Percentiles rank a stretch among this genome's conserved stretches.
phyloP scores from a whole-genome alignment of 2,888 invertebrate genomes.

The Eustalomyia histrio region DNA sequence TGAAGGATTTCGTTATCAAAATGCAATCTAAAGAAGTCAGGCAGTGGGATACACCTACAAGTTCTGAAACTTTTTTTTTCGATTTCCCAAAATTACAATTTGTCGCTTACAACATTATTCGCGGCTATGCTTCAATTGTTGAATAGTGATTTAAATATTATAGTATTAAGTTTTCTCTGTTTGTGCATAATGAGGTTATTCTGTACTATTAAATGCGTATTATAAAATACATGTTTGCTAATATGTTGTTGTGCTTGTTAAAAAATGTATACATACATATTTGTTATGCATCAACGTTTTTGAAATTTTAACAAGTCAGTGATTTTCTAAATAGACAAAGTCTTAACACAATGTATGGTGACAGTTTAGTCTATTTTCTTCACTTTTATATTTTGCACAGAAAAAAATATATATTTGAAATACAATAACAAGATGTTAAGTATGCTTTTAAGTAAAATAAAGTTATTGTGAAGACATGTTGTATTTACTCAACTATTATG shows the following conservation, averaged over 20 bases:
- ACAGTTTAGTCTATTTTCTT: slow-evolving; percentile 16
- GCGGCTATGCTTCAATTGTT: too few species aligned
- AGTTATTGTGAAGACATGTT: background rate
- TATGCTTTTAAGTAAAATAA: slow-evolving; percentile 5
- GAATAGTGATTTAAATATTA: too few species aligned
- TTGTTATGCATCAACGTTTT: slow-evolving; percentile 19
- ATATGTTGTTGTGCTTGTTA: background rate
- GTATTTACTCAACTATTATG: background rate
- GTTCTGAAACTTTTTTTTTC: too few species aligned
- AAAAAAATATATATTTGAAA: background rate
- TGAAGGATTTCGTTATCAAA: too few species aligned
- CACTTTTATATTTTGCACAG: background rate
- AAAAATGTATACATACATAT: background rate
- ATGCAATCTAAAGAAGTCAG: too few species aligned
- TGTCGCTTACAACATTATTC: too few species aligned
- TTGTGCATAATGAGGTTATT: too few species aligned
- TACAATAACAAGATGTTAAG: background rate
- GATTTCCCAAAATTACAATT: too few species aligned
- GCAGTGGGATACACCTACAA: too few species aligned
- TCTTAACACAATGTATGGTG: slow-evolving; percentile 34
- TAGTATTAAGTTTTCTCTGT: too few species aligned
- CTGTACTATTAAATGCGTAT: too few species aligned
- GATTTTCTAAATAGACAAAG: slow-evolving; percentile 24
- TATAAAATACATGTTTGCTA: background rate
- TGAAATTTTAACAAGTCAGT: slow-evolving; percentile 37